Evolutionary conservation across 2,113 vertebrate species (phyloP).

Genomic region (Taurulus bubalis): DNA sequence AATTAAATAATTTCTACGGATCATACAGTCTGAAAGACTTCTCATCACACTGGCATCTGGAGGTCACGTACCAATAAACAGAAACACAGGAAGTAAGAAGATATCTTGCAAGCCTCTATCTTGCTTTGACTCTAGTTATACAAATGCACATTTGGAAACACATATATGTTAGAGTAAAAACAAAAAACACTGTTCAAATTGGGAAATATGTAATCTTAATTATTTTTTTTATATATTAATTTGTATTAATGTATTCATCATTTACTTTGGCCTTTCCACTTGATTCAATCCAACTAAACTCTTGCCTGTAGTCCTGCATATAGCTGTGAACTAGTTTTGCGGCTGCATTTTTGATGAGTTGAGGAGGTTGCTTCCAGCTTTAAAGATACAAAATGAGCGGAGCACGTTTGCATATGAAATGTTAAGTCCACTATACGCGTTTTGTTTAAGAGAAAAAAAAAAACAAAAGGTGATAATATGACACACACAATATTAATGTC

Average conservation of each 20-base stretch:
- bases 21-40: not conserved
- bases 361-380: not conserved
- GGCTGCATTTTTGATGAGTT: not conserved
- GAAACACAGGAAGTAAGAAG: not conserved
- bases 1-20: not conserved
- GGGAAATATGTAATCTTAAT: not conserved
- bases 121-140: not conserved
- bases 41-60: not conserved
- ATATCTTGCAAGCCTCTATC: not conserved
- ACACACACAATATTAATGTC: slow-evolving; percentile 9
- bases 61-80: not conserved
- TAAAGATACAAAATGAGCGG: not conserved
- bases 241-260: not conserved
- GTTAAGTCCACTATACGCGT: not conserved
- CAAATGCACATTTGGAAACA: not conserved
- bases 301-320: not conserved
- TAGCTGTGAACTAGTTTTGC: not conserved
- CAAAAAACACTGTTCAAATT: not conserved
- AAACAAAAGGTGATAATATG: slow-evolving; percentile 9
- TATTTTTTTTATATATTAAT: not conserved
- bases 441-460: not conserved
- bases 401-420: slow-evolving; percentile 14
- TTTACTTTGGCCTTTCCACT: not conserved
- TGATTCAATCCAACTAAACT: not conserved
- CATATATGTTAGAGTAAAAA: too few species aligned